Base-by-base conservation (phyloP, 1,140 invertebrate species). In the Helicorthomorpha holstii region DNA sequence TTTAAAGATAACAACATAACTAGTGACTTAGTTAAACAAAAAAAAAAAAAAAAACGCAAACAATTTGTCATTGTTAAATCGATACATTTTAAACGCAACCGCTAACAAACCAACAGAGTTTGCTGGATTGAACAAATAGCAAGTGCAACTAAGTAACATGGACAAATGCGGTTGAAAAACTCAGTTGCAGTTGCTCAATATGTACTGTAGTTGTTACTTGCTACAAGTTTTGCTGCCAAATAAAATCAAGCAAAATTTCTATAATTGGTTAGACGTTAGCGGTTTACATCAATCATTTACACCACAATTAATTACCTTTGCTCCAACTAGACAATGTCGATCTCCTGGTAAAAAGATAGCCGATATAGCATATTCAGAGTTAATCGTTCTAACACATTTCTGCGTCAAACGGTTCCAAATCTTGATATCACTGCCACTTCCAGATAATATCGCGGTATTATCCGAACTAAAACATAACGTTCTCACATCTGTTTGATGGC, bases 321-420 rank as follows among this genome's bases (percentile, higher is more conserved):
- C 78, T 27, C 91, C 94, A 48, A 87, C 76, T 47, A 98, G 71
- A 41, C 85, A 78, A 73, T 97, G 85, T 38, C 86, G 74, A 68
- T 98, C 92, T 34, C 91, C 92, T 22, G 90, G 87, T 7, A 83
- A 82, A 72, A 97, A 94, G 48, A 78, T 71, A n/a, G 80, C 73
- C 54, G 78, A 77, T 10, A 85, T 63, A 16, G 82, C 79, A 64
- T 83, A 83, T 49, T 78, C 57, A 76, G 70, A 57, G 78, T 58
- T 42, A 50, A 78, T 75, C 0, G 90, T 93, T 53, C 85, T 74
- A n/a, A 94, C 69, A 66, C 89, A 92, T 26, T 79, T 68, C 58
- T 87, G 74, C 10, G 80, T 83, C 2, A 78, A 68, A 58, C 83
- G 80, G 63, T 91, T 93, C 93, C 93, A 98, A 41, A 96, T 71